Conservation (phyloP, 2,797 vertebrate genomes). For the Sitta carolinensis region DNA sequence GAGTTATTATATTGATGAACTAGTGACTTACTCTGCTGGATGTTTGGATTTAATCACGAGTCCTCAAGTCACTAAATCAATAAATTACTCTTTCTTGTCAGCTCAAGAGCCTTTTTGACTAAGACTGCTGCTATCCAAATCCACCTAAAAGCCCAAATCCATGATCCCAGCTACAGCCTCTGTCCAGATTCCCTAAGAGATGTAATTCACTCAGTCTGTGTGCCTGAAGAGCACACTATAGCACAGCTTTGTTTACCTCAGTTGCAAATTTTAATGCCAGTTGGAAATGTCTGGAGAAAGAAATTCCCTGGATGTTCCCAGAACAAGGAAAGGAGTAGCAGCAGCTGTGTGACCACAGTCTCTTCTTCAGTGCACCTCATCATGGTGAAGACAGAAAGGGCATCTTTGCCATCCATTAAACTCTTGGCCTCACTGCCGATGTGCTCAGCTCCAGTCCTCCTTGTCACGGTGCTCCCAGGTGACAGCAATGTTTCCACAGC, state of each 20-base stretch:
- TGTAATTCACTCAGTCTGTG: background rate
- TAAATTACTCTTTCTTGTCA: background rate
- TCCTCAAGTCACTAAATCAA: background rate
- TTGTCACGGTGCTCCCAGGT: background rate
- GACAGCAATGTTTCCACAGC: background rate
- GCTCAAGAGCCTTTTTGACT: background rate
- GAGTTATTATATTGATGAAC: background rate
- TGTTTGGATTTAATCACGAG: background rate
- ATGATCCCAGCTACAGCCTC: background rate
- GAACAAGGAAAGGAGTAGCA: background rate
- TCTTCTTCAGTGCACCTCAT: background rate
- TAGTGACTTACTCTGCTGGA: background rate
- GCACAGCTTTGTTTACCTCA: background rate
- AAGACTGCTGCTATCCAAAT: background rate
- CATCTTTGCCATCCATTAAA: background rate
- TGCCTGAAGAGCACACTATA: background rate
- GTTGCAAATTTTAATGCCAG: background rate
- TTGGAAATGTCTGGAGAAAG: background rate
- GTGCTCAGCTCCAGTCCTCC: background rate
- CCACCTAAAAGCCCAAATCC: background rate
- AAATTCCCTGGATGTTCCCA: background rate
- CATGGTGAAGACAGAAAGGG: background rate
- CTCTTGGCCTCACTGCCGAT: background rate
- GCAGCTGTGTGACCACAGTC: rapidly evolving
- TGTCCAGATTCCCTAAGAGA: background rate